Base-by-base conservation (phyloP, 2,113 vertebrate genomes). In the Anoura caudifer region DNA sequence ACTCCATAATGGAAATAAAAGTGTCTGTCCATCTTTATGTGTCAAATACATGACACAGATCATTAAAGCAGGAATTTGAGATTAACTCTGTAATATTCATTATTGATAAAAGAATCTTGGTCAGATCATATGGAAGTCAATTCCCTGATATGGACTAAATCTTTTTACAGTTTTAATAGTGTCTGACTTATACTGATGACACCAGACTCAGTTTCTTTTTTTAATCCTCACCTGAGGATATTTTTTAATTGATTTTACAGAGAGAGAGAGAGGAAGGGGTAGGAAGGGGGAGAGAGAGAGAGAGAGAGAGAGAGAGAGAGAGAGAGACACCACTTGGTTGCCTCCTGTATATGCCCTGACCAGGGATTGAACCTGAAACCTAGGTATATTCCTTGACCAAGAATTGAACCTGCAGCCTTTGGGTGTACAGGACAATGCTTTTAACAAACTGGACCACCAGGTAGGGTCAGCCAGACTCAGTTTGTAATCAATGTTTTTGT, bases 401-500 rank as follows among this genome's bases (percentile, higher is more conserved):
- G 24, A 59, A 59, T 61, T 61, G 59, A 61, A 26, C 24, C 24
- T 61, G 24, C 24, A 61, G 24, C 24, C 59, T 61, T 61, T 61
- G 26, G 59, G 10, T 56, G 54, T 56, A 56, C 54, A 56, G 54
- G 20, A 56, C 22, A 24, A 56, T 56, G 59, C 22, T 61, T 9
- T 59, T 59, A 61, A 61, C 24, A 4, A 61, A 61, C 3, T 4
- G 24, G 28, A 12, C 54, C 26, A 61, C 59, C 22, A 22, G 59
- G 22, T 26, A 61, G 59, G 10, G 59, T 28, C 59, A 61, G 59
- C 31, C 16, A 63, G 47, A 83, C 24, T 95, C 82, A 81, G 16
- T 95, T 91, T 96, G 54, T 94, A 95, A 80, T 94, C 50, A 73
- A 41, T 79, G 28, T 31, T 80, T 70, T 90, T 92, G 38, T 90